A percentile compares a stretch with the other conserved stretches of the same genome.
These are phyloP conservation scores for Percopsis omiscomaycus DNA, from an alignment of 2,797 vertebrate species.

Conservation along the genomic window DNA sequence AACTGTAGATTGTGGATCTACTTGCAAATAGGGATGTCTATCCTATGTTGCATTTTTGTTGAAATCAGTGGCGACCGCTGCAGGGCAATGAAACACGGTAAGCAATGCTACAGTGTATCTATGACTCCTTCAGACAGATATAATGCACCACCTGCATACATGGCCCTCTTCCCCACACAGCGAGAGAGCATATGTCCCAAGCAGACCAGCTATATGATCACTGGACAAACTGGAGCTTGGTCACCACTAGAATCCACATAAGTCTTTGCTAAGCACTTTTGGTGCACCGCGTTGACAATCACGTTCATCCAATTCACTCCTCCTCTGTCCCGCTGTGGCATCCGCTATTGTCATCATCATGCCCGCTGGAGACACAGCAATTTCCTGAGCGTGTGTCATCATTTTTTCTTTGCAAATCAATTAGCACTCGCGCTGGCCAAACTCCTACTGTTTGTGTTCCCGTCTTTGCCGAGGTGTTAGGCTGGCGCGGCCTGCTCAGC, in stretches of 20 bases:
- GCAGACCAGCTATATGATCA: conserved; percentile 12
- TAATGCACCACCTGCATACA: conserved; percentile 23
- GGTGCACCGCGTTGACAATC: conserved; percentile 51
- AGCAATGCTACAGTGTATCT: conserved; percentile 49
- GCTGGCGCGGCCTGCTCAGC: conserved; percentile 11
- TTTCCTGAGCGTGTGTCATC: conserved; percentile 39
- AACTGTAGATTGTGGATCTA: too few species aligned
- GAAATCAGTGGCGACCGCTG: conserved; percentile 56
- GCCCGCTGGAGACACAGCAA: conserved; percentile 39
- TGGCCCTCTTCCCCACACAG: conserved; percentile 7
- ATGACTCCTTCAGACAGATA: conserved; percentile 32
- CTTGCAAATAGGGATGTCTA: neutral
- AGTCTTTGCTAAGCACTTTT: conserved; percentile 40
- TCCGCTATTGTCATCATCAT: conserved; percentile 33
- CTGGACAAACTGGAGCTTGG: conserved; percentile 35
- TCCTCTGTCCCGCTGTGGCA: conserved; percentile 40
- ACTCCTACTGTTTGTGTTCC: conserved; percentile 23
- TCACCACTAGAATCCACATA: conserved; percentile 38
- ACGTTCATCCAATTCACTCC: conserved; percentile 24
- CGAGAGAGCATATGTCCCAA: conserved; percentile 8
- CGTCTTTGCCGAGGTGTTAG: conserved; percentile 24
- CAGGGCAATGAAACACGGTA: conserved; percentile 58
- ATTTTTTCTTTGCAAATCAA: conserved; percentile 15
- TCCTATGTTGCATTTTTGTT: conserved; percentile 45
- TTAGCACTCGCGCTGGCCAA: conserved; percentile 4